phyloP scores from a whole-genome alignment of 1,140 invertebrate genomes.

The Manduca sexta region DNA sequence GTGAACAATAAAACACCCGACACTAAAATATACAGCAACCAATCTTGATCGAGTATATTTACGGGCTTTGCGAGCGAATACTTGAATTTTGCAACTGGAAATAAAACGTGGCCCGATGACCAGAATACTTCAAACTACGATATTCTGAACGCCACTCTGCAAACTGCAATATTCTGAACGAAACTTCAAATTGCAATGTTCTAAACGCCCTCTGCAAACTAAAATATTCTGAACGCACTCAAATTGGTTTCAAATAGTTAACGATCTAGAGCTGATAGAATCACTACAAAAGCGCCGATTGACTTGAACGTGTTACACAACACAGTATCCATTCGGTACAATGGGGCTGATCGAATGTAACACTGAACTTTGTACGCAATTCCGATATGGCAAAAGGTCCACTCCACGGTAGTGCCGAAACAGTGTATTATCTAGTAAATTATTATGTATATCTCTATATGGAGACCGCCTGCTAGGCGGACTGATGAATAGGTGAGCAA shows the following conservation, averaged over 20 bases:
- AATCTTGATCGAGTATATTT: conserved; percentile 16
- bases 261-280: conserved; percentile 43
- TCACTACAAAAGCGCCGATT: conserved; percentile 16
- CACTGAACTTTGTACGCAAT: no score
- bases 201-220: no score
- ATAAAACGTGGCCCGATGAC: conserved; percentile 18
- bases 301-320: neutral
- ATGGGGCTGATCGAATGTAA: no score
- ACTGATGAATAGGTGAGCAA: no score
- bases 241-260: conserved; percentile 49
- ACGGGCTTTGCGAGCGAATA: conserved; percentile 28
- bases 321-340: no score
- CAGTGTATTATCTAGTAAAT: no score
- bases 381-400: no score
- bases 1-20: conserved; percentile 14
- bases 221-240: conserved; percentile 35
- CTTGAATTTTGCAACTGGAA: conserved; percentile 24
- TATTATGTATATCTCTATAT: no score
- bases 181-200: conserved; percentile 50
- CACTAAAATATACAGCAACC: conserved; percentile 15
- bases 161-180: conserved; percentile 31
- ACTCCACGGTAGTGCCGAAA: no score
- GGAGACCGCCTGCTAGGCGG: no score
- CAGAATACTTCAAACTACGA: conserved; percentile 13
- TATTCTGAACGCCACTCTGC: no score